These are phyloP conservation scores for Dascillus cervinus DNA, from an alignment of 2,888 invertebrate species.

Conservation along the genomic window DNA sequence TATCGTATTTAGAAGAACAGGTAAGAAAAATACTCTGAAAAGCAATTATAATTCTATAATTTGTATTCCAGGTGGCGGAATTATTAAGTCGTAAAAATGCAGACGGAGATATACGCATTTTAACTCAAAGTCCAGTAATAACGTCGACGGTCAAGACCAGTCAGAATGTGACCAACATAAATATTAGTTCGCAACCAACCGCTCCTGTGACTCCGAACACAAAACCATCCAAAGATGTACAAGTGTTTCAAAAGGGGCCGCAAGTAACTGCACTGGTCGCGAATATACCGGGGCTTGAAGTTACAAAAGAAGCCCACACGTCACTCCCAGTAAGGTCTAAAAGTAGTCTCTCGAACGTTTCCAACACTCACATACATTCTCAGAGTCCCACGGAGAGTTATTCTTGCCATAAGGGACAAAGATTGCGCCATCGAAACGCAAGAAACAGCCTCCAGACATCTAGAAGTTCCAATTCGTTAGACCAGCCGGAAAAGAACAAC, in stretches of 20 bases:
- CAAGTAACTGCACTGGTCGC: constrained; percentile 69
- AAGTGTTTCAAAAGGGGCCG: constrained; percentile 71
- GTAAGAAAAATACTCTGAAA: constrained; percentile 46
- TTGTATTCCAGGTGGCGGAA: constrained; percentile 35
- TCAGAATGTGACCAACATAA: constrained; percentile 64
- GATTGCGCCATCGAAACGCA: constrained; percentile 29
- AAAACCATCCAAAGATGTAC: constrained; percentile 17
- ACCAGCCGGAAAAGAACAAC: constrained; percentile 36
- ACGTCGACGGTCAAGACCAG: constrained; percentile 50
- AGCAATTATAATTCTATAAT: neutral
- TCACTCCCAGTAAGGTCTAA: constrained; percentile 46
- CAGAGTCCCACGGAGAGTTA: constrained; percentile 28
- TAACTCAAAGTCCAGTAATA: constrained; percentile 32
- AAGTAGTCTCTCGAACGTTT: constrained; percentile 47
- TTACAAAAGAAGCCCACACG: constrained; percentile 33
- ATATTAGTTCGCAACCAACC: constrained; percentile 54
- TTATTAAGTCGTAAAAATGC: constrained; percentile 45
- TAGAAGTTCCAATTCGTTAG: constrained; percentile 45
- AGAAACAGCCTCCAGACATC: constrained; percentile 38
- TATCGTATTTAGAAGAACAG: constrained; percentile 85
- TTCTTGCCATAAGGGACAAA: constrained; percentile 29
- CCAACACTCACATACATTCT: constrained; percentile 45
- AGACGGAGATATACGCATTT: constrained; percentile 28
- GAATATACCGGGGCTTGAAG: constrained; percentile 52
- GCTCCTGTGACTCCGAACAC: constrained; percentile 28